Conservation (phyloP, 2,888 invertebrate species). For the Apodemia hepburni region DNA sequence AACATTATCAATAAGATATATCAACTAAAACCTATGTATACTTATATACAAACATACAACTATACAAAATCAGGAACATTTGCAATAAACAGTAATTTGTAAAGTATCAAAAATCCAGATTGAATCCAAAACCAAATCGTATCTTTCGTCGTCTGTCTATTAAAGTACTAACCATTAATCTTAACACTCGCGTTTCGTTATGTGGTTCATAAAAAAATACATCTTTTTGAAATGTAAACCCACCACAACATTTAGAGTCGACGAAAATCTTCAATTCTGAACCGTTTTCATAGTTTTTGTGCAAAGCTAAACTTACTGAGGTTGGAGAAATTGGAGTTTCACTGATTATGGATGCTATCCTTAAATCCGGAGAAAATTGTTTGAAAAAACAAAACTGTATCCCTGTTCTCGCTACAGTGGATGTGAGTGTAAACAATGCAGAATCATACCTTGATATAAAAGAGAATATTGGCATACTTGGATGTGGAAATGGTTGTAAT, state of each 20-base stretch:
- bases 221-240: conserved; percentile 65
- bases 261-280: conserved; percentile 67
- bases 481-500: conserved; percentile 49
- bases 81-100: conserved; percentile 20
- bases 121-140: conserved; percentile 63
- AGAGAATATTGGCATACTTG: conserved; percentile 51
- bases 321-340: conserved; percentile 46
- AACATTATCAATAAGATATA: conserved; percentile 55
- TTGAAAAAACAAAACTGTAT: conserved; percentile 64
- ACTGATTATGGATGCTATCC: conserved; percentile 58
- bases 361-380: conserved; percentile 54
- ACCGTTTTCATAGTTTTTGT: conserved; percentile 55
- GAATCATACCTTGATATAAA: conserved; percentile 58
- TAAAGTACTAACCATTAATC: conserved; percentile 57
- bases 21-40: conserved; percentile 76
- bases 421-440: conserved; percentile 49
- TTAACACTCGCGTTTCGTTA: conserved; percentile 54
- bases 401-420: conserved; percentile 56
- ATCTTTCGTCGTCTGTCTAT: conserved; percentile 62
- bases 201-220: conserved; percentile 55
- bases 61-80: conserved; percentile 49
- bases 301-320: conserved; percentile 56
- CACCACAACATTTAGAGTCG: conserved; percentile 65
- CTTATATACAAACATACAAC: conserved; percentile 74
- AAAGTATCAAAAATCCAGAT: conserved; percentile 58